phyloP scores from a whole-genome alignment of 2,113 vertebrate genomes.

The Burhinus bistriatus region DNA sequence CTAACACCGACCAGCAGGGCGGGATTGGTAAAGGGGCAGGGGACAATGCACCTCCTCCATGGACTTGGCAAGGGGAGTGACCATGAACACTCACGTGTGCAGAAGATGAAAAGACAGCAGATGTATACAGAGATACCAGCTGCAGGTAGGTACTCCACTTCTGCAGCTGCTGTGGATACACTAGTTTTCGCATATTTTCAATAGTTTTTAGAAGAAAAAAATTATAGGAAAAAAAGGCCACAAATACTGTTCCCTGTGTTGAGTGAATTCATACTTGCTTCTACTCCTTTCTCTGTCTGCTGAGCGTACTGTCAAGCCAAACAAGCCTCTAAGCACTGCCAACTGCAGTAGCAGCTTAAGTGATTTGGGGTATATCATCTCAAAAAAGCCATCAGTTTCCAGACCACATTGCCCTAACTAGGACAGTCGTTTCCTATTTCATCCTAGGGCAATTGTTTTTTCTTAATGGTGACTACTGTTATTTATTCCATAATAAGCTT shows the following conservation, averaged over 20 bases:
- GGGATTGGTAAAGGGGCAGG: neutral
- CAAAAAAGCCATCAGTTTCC: neutral
- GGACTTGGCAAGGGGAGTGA: neutral
- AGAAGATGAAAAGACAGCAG: neutral
- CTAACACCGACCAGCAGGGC: rapidly evolving
- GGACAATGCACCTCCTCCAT: neutral
- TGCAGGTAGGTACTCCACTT: neutral
- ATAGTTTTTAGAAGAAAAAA: neutral
- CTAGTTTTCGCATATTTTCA: neutral
- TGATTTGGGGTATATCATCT: neutral
- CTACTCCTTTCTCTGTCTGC: neutral
- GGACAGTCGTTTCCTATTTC: neutral
- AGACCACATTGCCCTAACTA: neutral
- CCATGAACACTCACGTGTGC: rapidly evolving
- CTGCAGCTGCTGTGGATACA: neutral
- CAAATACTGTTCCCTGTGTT: neutral
- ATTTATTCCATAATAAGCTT: neutral
- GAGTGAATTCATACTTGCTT: neutral
- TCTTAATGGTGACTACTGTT: neutral
- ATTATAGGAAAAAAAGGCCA: neutral
- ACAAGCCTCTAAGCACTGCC: neutral
- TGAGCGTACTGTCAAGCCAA: neutral
- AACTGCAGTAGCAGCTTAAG: neutral
- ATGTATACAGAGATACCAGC: neutral
- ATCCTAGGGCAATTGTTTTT: neutral